Base-by-base conservation (phyloP, 2,797 vertebrate species). In the Syngnathus acus region DNA sequence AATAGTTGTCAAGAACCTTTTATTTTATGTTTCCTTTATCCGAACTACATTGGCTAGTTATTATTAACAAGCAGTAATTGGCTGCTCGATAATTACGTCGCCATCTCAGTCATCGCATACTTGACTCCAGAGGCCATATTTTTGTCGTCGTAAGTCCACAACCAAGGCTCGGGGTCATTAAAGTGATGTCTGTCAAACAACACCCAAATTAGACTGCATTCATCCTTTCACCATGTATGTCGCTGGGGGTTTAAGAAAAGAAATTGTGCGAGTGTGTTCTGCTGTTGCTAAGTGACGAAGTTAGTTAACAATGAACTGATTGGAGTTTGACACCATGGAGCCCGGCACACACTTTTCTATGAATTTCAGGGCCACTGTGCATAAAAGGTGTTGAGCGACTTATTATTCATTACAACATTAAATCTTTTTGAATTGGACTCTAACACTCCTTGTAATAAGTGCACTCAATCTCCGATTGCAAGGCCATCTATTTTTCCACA, bases 201-300 rank as follows among this genome's bases (percentile, higher is more conserved):
- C 32, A 32, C 32, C 87, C 87, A 89, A 82, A 79, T 79, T 74
- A 83, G 69, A 68, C 73, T 58, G 76, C 74, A 71, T 58, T 74
- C 75, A 6, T 7, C 23, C 26, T 38, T 60, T 26, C 32, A 32
- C 32, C 2, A 32, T 55, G 47, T 45, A 9, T 37, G 10, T 61
- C 4, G 48, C 32, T 60, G 32, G 32, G 19, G 51, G 65, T 72
- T 50, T 55, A 23, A 57, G 58, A 67, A 58, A 32, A 37, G 39
- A 51, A 68, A 57, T 50, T n/a, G 68, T 40, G 32, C 58, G 66
- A 65, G 62, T 47, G 23, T 63, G 59, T 64, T 68, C n/a, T 62
- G 17, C 78, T 81, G 82, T 86, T 87, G 84, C 82, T 82, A 72
- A 71, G 80, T 70, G 80, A 88, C 85, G 82, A 84, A 84, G 82